These are phyloP conservation scores for Drosophila kokeensis DNA, from an alignment of 2,888 invertebrate species.

Conservation along the genomic window DNA sequence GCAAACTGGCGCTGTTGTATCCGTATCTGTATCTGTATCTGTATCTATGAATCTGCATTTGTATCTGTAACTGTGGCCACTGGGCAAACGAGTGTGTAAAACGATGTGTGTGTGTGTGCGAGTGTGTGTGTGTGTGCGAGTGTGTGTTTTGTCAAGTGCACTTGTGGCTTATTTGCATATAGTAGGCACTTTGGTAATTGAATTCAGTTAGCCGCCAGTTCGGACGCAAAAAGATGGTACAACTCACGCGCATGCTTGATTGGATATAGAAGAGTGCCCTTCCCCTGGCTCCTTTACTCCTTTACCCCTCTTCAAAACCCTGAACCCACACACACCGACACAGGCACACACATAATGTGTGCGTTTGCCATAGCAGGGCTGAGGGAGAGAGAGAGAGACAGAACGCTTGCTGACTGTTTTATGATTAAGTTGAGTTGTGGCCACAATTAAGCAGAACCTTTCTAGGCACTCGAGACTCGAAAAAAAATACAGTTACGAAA, in stretches of 20 bases:
- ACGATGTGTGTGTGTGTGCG: slow-evolving; percentile 1
- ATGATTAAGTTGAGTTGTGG: slow-evolving; percentile 73
- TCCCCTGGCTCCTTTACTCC: not conserved
- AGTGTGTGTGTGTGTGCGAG: slow-evolving; percentile 35
- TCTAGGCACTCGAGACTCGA: slow-evolving; percentile 68
- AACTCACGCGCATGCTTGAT: slow-evolving; percentile 78
- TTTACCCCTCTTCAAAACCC: not conserved
- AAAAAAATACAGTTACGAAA: slow-evolving; percentile 73
- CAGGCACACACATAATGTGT: slow-evolving; percentile 3
- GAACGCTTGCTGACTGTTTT: slow-evolving; percentile 47
- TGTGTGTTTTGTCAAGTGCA: slow-evolving; percentile 78
- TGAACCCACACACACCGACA: not conserved
- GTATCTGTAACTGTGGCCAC: slow-evolving; percentile 49
- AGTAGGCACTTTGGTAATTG: slow-evolving; percentile 82
- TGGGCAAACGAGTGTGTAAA: slow-evolving; percentile 19
- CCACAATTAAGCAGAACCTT: slow-evolving; percentile 79
- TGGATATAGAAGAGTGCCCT: slow-evolving; percentile 37
- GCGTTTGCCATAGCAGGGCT: slow-evolving; percentile 4
- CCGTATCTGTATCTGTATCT: slow-evolving; percentile 49
- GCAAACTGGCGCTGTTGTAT: slow-evolving; percentile 55
- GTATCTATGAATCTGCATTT: slow-evolving; percentile 51
- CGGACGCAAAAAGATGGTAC: slow-evolving; percentile 65
- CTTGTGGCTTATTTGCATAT: slow-evolving; percentile 82
- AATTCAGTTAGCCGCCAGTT: slow-evolving; percentile 77
- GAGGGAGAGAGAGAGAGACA: not conserved